These are phyloP conservation scores for Anguilla pacifica DNA, from an alignment of 2,797 vertebrate species.

Conservation along the genomic window DNA sequence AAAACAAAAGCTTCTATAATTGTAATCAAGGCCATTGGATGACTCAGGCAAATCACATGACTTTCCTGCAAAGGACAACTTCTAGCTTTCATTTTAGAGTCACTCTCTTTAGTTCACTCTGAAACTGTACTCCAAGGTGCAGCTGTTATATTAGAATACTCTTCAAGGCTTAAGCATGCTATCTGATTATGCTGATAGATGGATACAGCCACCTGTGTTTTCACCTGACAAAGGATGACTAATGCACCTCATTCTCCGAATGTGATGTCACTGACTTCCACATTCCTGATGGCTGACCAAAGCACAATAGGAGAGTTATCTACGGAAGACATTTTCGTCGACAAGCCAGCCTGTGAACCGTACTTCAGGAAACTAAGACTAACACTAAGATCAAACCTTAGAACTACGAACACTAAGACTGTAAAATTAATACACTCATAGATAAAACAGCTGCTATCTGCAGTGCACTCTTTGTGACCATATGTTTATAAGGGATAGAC, in stretches of 20 bases:
- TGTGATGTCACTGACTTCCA: background rate
- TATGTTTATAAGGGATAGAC: background rate
- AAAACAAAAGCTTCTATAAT: background rate
- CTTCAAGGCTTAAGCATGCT: background rate
- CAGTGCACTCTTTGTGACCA: background rate
- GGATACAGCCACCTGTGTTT: background rate
- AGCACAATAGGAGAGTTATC: background rate
- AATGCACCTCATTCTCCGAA: background rate
- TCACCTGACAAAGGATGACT: background rate
- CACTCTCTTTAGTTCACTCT: background rate
- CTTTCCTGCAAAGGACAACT: background rate
- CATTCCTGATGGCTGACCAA: background rate
- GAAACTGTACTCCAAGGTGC: background rate
- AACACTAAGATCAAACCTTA: no score
- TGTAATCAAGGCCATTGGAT: background rate
- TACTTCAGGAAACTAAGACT: no score
- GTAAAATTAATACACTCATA: background rate
- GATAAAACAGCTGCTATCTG: background rate
- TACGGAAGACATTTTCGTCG: background rate
- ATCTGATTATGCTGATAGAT: background rate
- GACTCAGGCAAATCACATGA: background rate
- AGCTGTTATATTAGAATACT: background rate
- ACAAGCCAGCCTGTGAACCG: background rate
- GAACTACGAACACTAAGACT: background rate
- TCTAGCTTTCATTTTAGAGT: background rate